phyloP scores from a whole-genome alignment of 2,797 vertebrate genomes.

The Gadopsis marmoratus region DNA sequence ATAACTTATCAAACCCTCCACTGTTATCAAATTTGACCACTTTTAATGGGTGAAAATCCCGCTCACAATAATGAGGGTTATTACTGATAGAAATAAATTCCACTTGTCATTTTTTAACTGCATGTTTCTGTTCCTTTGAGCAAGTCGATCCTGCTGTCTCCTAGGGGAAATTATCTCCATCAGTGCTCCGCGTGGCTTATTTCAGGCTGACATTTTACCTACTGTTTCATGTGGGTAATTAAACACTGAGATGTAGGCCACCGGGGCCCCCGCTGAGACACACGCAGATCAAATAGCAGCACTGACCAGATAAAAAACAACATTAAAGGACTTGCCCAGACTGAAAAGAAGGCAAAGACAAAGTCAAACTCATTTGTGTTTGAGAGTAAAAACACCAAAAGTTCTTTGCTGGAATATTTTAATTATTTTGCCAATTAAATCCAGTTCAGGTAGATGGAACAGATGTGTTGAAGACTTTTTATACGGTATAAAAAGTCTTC shows the following conservation, averaged over 20 bases:
- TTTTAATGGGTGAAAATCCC: neutral
- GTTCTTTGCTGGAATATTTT: neutral
- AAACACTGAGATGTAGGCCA: constrained; percentile 68
- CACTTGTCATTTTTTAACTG: constrained; percentile 25
- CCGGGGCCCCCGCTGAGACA: constrained; percentile 49
- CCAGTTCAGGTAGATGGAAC: constrained; percentile 9
- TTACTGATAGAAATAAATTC: neutral
- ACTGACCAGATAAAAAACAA: neutral
- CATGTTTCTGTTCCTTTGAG: constrained; percentile 22
- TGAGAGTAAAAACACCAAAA: constrained; percentile 12
- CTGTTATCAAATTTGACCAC: neutral
- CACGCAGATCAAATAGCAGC: constrained; percentile 14
- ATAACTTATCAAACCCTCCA: neutral
- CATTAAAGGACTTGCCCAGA: constrained; percentile 33
- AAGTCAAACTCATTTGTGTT: constrained; percentile 1
- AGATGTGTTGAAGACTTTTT: constrained; percentile 13
- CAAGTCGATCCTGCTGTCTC: neutral
- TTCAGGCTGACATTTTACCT: constrained; percentile 78
- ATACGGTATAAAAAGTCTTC: neutral
- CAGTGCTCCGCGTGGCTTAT: constrained; percentile 49
- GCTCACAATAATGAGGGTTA: no score
- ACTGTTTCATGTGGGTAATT: constrained; percentile 78
- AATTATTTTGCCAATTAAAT: constrained; percentile 7
- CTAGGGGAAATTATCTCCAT: constrained; percentile 28
- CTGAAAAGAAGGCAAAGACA: constrained; percentile 11